Percentiles rank a stretch among this genome's conserved stretches.
These are phyloP conservation scores for Pionites leucogaster DNA, from an alignment of 2,113 vertebrate genomes.

Conservation along the genomic window DNA sequence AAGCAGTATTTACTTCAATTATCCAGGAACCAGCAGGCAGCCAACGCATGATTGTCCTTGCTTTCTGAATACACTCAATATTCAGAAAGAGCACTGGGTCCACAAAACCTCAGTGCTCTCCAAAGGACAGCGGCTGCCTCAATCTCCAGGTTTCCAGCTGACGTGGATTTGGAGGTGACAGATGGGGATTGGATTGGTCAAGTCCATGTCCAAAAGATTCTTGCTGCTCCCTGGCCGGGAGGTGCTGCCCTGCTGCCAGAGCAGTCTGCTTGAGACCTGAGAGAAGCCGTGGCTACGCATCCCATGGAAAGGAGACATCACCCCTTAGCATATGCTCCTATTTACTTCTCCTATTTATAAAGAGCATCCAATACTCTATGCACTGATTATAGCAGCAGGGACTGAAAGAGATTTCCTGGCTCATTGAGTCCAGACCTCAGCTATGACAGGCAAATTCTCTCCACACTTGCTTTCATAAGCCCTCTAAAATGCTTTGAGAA, in stretches of 20 bases:
- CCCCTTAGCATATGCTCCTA: not conserved
- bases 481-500: not conserved
- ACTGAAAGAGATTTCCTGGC: not conserved
- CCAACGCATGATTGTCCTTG: rapidly evolving
- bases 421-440: not conserved
- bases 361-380: not conserved
- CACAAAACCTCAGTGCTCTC: not conserved
- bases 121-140: not conserved
- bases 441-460: not conserved
- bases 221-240: not conserved
- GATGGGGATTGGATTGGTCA: not conserved
- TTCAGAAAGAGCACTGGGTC: not conserved
- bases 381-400: not conserved
- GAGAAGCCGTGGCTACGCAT: not conserved
- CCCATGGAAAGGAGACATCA: not conserved
- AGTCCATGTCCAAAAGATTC: not conserved
- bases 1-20: not conserved
- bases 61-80: not conserved
- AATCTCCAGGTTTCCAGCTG: not conserved
- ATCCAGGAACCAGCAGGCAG: not conserved
- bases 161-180: rapidly evolving
- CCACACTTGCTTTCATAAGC: not conserved
- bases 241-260: not conserved
- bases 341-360: not conserved
- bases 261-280: not conserved